phyloP scores from a whole-genome alignment of 2,113 vertebrate species.

The Neopipo cinnamomea region DNA sequence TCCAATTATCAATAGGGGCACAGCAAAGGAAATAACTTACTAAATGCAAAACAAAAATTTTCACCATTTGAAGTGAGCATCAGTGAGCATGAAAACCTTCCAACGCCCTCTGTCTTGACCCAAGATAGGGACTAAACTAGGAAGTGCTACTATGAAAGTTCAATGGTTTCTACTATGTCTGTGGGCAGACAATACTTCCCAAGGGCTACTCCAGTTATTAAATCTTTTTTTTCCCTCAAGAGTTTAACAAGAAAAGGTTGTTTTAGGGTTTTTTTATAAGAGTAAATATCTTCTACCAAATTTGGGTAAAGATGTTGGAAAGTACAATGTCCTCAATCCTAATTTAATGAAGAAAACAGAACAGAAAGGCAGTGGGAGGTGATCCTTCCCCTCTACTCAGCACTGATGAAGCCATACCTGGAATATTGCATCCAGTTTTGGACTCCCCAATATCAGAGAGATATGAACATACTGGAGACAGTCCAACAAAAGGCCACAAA shows the following conservation, averaged over 20 bases:
- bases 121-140: not conserved
- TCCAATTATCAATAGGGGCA: not conserved
- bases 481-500: not conserved
- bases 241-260: not conserved
- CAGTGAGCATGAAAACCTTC: not conserved
- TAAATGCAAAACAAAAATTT: not conserved
- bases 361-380: not conserved
- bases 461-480: not conserved
- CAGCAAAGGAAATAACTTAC: not conserved
- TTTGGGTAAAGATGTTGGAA: not conserved
- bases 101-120: not conserved
- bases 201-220: not conserved
- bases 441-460: not conserved
- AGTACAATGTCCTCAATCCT: not conserved
- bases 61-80: not conserved
- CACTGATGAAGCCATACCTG: not conserved
- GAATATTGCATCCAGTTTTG: not conserved
- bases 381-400: not conserved
- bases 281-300: not conserved
- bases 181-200: not conserved
- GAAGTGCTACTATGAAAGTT: not conserved
- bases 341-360: not conserved
- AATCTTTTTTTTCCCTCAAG: not conserved
- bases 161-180: not conserved
- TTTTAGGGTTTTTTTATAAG: not conserved